These are phyloP conservation scores for Aphelenchoides avenae DNA, from an alignment of 1,140 invertebrate genomes.

Conservation along the genomic window DNA sequence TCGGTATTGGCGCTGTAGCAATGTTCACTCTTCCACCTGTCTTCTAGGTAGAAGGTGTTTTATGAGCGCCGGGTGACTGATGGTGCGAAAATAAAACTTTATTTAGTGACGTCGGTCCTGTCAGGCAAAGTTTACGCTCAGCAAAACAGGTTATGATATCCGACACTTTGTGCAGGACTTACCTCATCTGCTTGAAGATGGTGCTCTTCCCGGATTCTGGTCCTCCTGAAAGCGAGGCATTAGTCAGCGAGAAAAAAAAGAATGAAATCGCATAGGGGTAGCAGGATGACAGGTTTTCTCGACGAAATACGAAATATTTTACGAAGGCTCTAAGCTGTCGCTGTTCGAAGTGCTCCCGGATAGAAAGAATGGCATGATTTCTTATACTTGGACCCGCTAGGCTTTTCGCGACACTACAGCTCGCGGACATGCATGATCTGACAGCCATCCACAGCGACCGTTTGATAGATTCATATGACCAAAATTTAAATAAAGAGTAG, in stretches of 20 bases:
- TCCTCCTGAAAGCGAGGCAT: conserved; percentile 31
- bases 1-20: no score
- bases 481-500: neutral
- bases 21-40: no score
- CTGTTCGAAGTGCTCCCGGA: neutral
- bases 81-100: no score
- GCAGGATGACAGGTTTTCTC: neutral
- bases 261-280: neutral
- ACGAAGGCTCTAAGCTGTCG: neutral
- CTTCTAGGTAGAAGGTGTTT: no score
- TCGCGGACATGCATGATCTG: neutral
- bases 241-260: neutral
- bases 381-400: neutral
- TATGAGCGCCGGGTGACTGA: no score
- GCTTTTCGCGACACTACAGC: no score
- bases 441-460: neutral
- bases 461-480: neutral
- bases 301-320: neutral
- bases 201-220: conserved; percentile 49
- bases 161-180: no score
- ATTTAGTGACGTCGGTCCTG: no score
- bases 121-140: no score
- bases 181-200: conserved; percentile 52
- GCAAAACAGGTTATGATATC: no score
- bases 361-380: neutral